Base-by-base conservation (phyloP, 2,113 vertebrate species). In the Pseudolaguvia tuberculata region DNA sequence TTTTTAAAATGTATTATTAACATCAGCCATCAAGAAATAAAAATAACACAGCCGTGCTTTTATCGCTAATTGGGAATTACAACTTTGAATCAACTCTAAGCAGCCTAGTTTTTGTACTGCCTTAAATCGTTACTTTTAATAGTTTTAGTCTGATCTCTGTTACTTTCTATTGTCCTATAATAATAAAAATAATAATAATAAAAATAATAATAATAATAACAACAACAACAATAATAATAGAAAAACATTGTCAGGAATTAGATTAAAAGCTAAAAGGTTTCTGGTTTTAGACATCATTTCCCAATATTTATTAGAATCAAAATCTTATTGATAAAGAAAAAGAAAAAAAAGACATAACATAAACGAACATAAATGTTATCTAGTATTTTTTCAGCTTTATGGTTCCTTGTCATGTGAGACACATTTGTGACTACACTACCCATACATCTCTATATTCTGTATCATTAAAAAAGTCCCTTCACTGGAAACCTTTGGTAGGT, bases 1-100 rank as follows among this genome's bases (percentile, higher is more conserved):
- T 75, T 71, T 75, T 39, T 23, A 29, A 70, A 80, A 80, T 79
- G 70, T 70, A 71, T 50, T 75, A 45, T 70, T 81, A 78, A 63
- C 53, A 80, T 45, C n/a, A 52, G 11, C 20, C 39, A 51, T 51
- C 18, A 57, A 25, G 14, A 82, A 71, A 70, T 68, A 66, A 80
- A 84, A 48, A 79, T 78, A 84, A 70, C 15, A 61, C 73, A 82
- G 83, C 82, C 83, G 74, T 71, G 76, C 79, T 62, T 85, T 81
- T 83, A 83, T 85, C 75, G 79, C 86, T 81, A 85, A 86, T 83
- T 86, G 82, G 80, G 78, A 86, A 78, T 83, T 81, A 81, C 81
- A 75, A 75, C 57, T 50, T 29, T 65, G 11, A 42, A 25, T 47
- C 9, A 0, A 65, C 47, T 47, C 29, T n/a, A 61, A 61, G 2